A percentile compares a stretch with the other conserved stretches of the same genome.
phyloP scores from a whole-genome alignment of 2,888 invertebrate genomes.

The Lacanobia wlatinum region DNA sequence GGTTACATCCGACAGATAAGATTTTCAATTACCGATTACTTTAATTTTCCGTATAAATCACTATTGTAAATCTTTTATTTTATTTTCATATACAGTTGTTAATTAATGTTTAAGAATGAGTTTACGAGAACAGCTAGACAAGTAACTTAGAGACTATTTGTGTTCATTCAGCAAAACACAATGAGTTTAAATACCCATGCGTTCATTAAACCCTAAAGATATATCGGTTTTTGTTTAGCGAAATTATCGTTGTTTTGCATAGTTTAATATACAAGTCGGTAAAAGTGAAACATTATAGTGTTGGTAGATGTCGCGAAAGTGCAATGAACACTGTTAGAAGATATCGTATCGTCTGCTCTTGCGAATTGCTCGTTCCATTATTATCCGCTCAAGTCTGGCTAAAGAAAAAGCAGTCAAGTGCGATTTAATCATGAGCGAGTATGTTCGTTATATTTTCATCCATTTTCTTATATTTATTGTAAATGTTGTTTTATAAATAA shows the following conservation, averaged over 20 bases:
- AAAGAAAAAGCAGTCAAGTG: slow-evolving; percentile 61
- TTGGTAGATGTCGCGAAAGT: slow-evolving; percentile 59
- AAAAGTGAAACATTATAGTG: slow-evolving; percentile 39
- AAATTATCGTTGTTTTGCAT: slow-evolving; percentile 41
- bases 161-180: slow-evolving; percentile 43
- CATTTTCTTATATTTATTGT: slow-evolving; percentile 40
- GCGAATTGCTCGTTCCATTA: slow-evolving; percentile 71
- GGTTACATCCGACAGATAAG: not conserved
- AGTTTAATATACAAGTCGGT: slow-evolving; percentile 43
- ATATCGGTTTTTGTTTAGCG: slow-evolving; percentile 44
- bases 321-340: slow-evolving; percentile 60
- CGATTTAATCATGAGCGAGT: slow-evolving; percentile 66
- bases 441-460: slow-evolving; percentile 47
- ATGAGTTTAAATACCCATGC: slow-evolving; percentile 40
- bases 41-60: not conserved
- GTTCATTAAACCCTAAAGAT: slow-evolving; percentile 45
- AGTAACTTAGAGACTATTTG: slow-evolving; percentile 3
- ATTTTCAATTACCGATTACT: not conserved
- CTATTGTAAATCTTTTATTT: not conserved
- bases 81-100: not conserved
- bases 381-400: slow-evolving; percentile 62
- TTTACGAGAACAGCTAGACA: slow-evolving; percentile 7
- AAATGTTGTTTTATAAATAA: too few relatives aligned
- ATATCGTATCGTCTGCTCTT: slow-evolving; percentile 65
- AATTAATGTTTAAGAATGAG: not conserved